Base-by-base conservation (phyloP, 2,797 vertebrate genomes). In the Sebastes umbrosus region DNA sequence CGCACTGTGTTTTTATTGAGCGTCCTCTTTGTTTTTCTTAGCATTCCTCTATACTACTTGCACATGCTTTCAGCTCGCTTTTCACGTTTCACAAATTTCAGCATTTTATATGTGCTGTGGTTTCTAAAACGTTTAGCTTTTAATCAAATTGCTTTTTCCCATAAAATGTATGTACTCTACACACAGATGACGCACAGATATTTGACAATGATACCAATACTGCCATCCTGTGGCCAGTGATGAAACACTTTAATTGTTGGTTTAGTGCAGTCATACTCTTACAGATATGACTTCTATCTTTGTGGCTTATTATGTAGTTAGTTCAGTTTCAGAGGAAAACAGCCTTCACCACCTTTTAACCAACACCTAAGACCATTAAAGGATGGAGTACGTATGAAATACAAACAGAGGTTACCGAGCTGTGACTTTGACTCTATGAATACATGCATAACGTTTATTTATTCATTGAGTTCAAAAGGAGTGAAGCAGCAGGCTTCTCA, bases 191-290 rank as follows among this genome's bases (percentile, higher is more conserved):
- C 5, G 0, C 36, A 43, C 39, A 14, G 13, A 43, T 43, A 62
- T 70, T 63, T 73, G 39, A n/a, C 31, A 55, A 2, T 24, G n/a
- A 52, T 62, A 57, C 1, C 29, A 63, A 69, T 18, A 65, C 59
- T 68, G 73, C 77, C 77, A 66, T 69, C 66, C 60, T 74, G 75
- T 84, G 80, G 73, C 6, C 43, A 65, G 5, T 43, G 36, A 46
- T 31, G 0, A 46, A 34, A 8, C 39, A 25, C 22, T 31, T 50
- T 27, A 9, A 16, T 18, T 58, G 29, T 64, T 31, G 16, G 31
- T 20, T n/a, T 3, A 0, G 6, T 31, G 65, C 39, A 50, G 43
- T 67, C 25, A 12, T n/a, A 25, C 6, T 50, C 22, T 36, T 60
- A 31, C 46, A 32, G 46, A 63, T 27, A 39, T 12, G 5, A 43